Evolutionary conservation across 2,888 invertebrate species (phyloP), one percentile per base, ranked within the genome.

Genomic region (Sclerodermus sp.): DNA sequence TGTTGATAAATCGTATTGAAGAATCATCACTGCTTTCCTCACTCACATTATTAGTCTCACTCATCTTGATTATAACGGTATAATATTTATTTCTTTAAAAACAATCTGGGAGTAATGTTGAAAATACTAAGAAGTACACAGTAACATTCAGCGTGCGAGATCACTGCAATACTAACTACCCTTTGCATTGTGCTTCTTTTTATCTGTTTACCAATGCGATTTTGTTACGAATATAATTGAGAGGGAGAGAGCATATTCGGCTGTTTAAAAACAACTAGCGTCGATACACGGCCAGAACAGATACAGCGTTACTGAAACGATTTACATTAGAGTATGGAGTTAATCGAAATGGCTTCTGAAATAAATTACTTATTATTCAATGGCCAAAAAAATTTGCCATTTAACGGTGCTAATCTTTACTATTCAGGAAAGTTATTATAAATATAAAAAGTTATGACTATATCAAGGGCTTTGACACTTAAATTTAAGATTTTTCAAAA

Each of bases 1-100:
- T 53, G 42, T 23, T 49, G 38, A 53, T 53, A 49, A 46, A 49
- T 45, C 45, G 39, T 52, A 45, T 47, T 48, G 45, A 48, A 52
- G 48, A 49, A 46, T 1, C 49, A 49, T 53, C 49, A 37, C 43
- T 49, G 30, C 12, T 49, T 53, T 53, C 46, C 49, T 8, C 44
- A 49, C 18, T 23, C 48, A 39, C 47, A 32, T 17, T 47, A 44
- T 44, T 51, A 48, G 37, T 49, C 44, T 46, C 42, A 49, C 42
- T 45, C 53, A 49, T 52, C 42, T 52, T 52, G 52, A 48, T 49
- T 53, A 49, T 49, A 53, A 44, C 46, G 53, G 47, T 53, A 49
- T 43, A 53, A 49, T 48, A 47, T 51, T 51, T 41, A 41, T 43
- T 51, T 45, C 32, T 51, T 51, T 43, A 47, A 18, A 39, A 30